Evolutionary conservation across 1,140 invertebrate genomes (phyloP), one percentile per base, ranked within the genome.

Genomic region (Vollenhovia emeryi): DNA sequence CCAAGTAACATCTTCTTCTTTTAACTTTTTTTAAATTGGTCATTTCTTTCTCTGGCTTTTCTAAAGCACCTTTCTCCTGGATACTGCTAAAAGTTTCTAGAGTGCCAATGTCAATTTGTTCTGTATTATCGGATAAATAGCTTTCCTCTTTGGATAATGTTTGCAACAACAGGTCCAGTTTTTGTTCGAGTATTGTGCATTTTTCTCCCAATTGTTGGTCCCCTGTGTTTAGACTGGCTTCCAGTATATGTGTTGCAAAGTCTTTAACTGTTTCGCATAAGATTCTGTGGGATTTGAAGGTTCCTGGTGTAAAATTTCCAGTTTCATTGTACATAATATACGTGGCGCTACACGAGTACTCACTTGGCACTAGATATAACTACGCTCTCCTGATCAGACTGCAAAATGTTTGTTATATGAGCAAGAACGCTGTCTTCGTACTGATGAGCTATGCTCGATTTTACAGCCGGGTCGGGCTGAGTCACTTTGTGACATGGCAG

Each of bases 341-440:
- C n/a, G n/a, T n/a, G n/a, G n/a, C n/a, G n/a, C n/a, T 43, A 43
- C 7, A 11, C 48, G 27, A 76, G 2, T 69, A 94, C 95, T 95
- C 93, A 97, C 96, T 98, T 98, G 52, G 97, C 97, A 57, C 97
- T 98, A 55, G 96, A 95, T 69, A 98, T 96, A 78, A 98, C 96
- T 59, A 97, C 96, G 60, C 96, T 96, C 75, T 98, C 96, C 91
- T 98, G 97, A 91, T 98, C 97, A 4, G 97, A 98, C 93, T 99
- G 97, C 62, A 99, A 95, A 89, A 99, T 98, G 90, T 98, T 97
- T 73, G 98, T 97, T 86, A 99, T 95, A 93, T 99, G 98, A 43
- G 96, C 96, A 45, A 98, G 96, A 50, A 99, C 96, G 30, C 96
- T 96, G 86, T 97, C 97, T 92, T 99, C 98, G 92, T 98, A 98